A percentile compares a stretch with the other conserved stretches of the same genome.
phyloP scores from a whole-genome alignment of 2,113 vertebrate genomes.

The Lophius piscatorius region DNA sequence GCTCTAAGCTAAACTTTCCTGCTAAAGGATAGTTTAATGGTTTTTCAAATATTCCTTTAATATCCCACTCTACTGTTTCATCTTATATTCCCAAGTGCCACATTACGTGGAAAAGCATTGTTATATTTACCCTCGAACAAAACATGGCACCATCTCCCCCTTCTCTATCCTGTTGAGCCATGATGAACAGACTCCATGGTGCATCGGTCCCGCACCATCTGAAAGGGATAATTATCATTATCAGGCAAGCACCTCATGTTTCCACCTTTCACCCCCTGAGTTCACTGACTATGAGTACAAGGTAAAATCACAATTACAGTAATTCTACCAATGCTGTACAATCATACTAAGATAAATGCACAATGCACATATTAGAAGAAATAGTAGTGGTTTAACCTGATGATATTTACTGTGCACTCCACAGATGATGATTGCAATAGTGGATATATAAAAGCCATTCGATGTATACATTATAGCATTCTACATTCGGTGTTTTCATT shows the following conservation, averaged over 20 bases:
- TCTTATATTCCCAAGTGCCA: not conserved
- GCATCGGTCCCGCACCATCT: constrained; percentile 92
- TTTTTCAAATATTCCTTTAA: too few relatives aligned
- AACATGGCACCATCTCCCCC: constrained; percentile 92
- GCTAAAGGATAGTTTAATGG: too few relatives aligned
- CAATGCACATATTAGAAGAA: constrained; percentile 7
- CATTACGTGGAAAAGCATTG: not conserved
- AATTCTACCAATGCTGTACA: constrained; percentile 37
- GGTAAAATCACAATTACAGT: constrained; percentile 51
- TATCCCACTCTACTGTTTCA: not conserved
- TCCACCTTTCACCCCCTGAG: constrained; percentile 45
- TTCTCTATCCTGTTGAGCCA: constrained; percentile 94
- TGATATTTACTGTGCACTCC: not conserved
- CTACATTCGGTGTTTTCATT: too few relatives aligned
- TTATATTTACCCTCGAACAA: constrained; percentile 90
- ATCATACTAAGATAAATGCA: constrained; percentile 33
- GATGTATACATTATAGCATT: not conserved
- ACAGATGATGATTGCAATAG: constrained; percentile 4
- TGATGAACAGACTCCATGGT: constrained; percentile 96
- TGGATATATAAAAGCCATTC: not conserved
- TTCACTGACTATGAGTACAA: constrained; percentile 24
- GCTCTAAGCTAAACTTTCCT: too few relatives aligned
- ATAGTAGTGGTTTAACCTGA: too few relatives aligned
- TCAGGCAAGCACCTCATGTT: constrained; percentile 46
- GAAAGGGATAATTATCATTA: constrained; percentile 50